These are phyloP conservation scores for Ferdinandea cuprea DNA, from an alignment of 2,888 invertebrate genomes.

Conservation along the genomic window DNA sequence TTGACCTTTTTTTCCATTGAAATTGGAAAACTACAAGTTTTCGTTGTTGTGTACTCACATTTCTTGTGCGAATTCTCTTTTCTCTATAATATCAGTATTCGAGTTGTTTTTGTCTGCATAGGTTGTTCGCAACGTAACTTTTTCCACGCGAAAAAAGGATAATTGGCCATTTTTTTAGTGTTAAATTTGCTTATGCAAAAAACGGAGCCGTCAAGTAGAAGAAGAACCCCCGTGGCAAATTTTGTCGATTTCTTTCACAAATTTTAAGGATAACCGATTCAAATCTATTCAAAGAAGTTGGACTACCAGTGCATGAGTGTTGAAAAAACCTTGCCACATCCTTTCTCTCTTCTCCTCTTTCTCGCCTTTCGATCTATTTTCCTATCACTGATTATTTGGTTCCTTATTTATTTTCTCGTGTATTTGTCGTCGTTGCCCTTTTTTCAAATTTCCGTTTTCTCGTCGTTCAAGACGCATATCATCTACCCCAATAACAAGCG, in stretches of 20 bases:
- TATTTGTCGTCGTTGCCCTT: conserved; percentile 15
- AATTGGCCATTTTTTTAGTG: conserved; percentile 25
- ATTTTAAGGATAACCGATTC: conserved; percentile 20
- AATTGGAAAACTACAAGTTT: conserved; percentile 31
- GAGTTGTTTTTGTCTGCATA: conserved; percentile 45
- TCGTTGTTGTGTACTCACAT: conserved; percentile 1
- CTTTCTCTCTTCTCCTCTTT: conserved; percentile 66
- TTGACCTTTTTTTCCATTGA: conserved; percentile 23
- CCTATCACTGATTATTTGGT: conserved; percentile 32
- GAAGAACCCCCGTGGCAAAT: conserved; percentile 6
- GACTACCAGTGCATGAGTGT: conserved; percentile 66
- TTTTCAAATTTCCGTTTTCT: conserved; percentile 11
- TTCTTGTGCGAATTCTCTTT: conserved; percentile 44
- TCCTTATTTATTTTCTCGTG: conserved; percentile 21
- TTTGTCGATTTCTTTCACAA: background rate
- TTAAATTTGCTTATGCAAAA: conserved; percentile 40
- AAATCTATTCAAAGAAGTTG: conserved; percentile 18
- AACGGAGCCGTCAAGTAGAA: background rate
- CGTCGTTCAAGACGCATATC: conserved; percentile 19
- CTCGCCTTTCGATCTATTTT: conserved; percentile 58
- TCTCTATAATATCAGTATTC: conserved; percentile 56
- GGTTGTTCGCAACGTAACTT: conserved; percentile 42
- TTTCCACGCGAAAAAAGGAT: conserved; percentile 5
- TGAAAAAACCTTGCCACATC: conserved; percentile 55
- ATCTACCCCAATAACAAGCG: background rate